Base-by-base conservation (phyloP, 2,888 invertebrate species). In the Dione juno region DNA sequence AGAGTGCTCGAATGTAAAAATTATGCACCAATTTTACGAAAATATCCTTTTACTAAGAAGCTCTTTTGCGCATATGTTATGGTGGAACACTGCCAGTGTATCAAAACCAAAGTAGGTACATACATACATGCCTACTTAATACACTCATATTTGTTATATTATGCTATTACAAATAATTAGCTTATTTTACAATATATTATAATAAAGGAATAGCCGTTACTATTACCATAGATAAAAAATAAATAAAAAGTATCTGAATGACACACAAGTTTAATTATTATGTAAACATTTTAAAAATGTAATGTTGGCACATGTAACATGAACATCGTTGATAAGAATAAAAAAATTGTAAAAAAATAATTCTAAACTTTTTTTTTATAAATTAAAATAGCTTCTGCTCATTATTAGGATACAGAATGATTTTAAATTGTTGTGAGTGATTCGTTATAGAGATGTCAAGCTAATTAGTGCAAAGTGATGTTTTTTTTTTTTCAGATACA, bases 1-100 rank as follows among this genome's bases (percentile, higher is more conserved):
- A 84, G 83, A 78, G 80, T 81, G 80, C 85, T 88, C 82, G 81
- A 77, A 83, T 85, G 82, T 83, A 84, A 88, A 89, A 90, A 89
- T 87, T 86, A 87, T 88, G 85, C 85, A 81, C 79, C 80, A 79
- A 82, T 84, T 84, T 81, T 78, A 76, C 71, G 80, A 77, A 84
- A 86, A 82, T 80, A 83, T 84, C 79, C 81, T 80, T 82, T 80
- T 79, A 81, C 79, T 84, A 79, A 84, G 81, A 80, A 80, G 77
- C 81, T 76, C 72, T 77, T 79, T 76, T 66, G 76, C 74, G 70
- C 78, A 77, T 74, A 73, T 74, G 73, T 80, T 71, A 73, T 66
- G 57, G 71, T 77, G 77, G 76, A 75, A 45, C 16, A 14, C 54
- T 78, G 78, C 71, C 71, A 72, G 64, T 64, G 35, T 19, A 13